Conservation (phyloP, 2,888 invertebrate species). For the Isoperla grammatica region DNA sequence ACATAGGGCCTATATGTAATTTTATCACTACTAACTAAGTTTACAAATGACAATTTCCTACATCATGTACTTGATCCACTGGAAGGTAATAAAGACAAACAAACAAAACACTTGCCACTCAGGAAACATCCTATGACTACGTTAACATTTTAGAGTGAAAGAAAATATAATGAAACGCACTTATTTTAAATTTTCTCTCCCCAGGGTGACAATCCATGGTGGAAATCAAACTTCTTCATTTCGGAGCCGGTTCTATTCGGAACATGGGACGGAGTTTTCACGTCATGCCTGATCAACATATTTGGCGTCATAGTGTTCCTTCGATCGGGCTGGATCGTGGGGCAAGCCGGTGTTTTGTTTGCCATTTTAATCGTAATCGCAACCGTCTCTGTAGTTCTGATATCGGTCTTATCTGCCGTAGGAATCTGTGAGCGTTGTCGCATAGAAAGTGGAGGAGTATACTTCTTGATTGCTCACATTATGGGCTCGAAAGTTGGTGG, state of each 20-base stretch:
- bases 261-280: conserved; percentile 97
- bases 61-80: no score
- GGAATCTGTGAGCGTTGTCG: conserved; percentile 94
- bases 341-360: conserved; percentile 77
- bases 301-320: conserved; percentile 97
- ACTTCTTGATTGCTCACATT: conserved; percentile 90
- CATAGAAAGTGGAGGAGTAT: conserved; percentile 96
- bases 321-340: conserved; percentile 96
- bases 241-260: conserved; percentile 94
- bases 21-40: no score
- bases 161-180: no score
- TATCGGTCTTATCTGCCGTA: conserved; percentile 90
- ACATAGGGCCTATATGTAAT: no score
- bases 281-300: conserved; percentile 94
- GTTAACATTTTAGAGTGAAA: no score
- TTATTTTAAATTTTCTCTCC: conserved; percentile 36
- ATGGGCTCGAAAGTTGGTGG: conserved; percentile 91
- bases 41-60: no score
- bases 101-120: no score
- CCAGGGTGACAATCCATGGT: conserved; percentile 83
- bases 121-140: no score
- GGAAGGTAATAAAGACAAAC: no score
- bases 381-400: conserved; percentile 83
- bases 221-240: conserved; percentile 95
- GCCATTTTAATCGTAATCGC: conserved; percentile 74